Conservation (phyloP, 2,888 invertebrate species). For the Tholera decimalis region DNA sequence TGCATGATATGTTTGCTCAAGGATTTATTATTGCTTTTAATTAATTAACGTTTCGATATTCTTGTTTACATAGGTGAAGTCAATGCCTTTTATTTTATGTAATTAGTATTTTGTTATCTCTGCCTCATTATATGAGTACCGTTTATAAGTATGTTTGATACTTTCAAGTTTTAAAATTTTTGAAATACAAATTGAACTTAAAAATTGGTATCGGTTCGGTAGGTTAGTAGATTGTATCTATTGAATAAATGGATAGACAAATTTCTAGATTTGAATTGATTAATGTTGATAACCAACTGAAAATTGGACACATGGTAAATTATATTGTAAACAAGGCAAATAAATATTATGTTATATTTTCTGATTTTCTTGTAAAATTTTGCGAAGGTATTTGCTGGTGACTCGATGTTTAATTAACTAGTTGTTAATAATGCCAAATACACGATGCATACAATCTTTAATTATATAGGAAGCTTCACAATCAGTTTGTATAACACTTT, state of each 20-base stretch:
- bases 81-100: slow-evolving; percentile 12
- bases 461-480: slow-evolving; percentile 4
- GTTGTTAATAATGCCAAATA: slow-evolving; percentile 33
- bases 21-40: slow-evolving; percentile 50
- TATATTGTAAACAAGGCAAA: slow-evolving; percentile 18
- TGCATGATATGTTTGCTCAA: slow-evolving; percentile 24
- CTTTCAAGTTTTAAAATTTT: not conserved
- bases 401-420: slow-evolving; percentile 16
- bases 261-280: no score
- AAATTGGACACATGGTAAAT: not conserved
- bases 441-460: not conserved
- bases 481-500: slow-evolving; percentile 3
- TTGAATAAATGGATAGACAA: not conserved
- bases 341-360: no score
- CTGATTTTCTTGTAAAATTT: slow-evolving; percentile 36
- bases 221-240: not conserved
- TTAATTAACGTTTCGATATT: slow-evolving; percentile 43
- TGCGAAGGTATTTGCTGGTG: slow-evolving; percentile 24
- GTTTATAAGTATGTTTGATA: no score
- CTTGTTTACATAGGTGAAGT: slow-evolving; percentile 41
- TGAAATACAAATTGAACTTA: no score
- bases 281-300: no score
- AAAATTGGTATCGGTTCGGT: not conserved
- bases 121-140: not conserved
- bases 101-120: slow-evolving; percentile 18